Evolutionary conservation across 2,888 invertebrate species (phyloP), one percentile per base, ranked within the genome.

Genomic region (Oscheius sp.): DNA sequence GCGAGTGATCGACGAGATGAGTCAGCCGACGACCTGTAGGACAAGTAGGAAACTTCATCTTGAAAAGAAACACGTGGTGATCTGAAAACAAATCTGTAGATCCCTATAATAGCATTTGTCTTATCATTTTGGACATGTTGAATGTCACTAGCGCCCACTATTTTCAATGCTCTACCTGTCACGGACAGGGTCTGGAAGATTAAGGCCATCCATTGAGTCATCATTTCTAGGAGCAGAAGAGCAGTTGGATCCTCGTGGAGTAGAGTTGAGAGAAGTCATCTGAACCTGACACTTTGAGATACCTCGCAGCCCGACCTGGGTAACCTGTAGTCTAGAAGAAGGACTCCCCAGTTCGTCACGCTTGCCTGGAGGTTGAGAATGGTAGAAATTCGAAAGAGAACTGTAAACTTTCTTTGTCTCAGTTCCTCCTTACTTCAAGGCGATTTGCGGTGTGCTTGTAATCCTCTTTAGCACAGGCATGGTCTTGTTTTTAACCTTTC

Each of bases 231-330:
- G 59, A 59, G 26, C 41, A 4, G 61, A 50, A 6, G 73, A 73
- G 1, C 70, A 69, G 38, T 76, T 68, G 17, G 78, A 78, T 4
- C 77, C 73, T 17, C 80, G 45, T 28, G 80, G 81, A 8, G 81
- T 77, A 14, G 76, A 76, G 61, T 70, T 73, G 20, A 80, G 47
- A 0, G 80, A 80, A 6, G 81, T 80, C 8, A 74, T 79, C 77
- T 80, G 72, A 30, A 38, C 17, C 6, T 20, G 14, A 17, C 1
- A 9, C 14, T 38, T 24, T 41, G 41, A 41, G 41, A 41, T 41
- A 41, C 41, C 41, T 41, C 41, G n/a, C 41, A 41, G 41, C 41
- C 26, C 28, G 41, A 65, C 65, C 65, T 65, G 65, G 36, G 59
- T 67, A 30, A 67, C 67, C 49, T 59, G 59, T 14, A 67, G 47